Conservation (phyloP, 1,140 invertebrate species). For the Varroa destructor region DNA sequence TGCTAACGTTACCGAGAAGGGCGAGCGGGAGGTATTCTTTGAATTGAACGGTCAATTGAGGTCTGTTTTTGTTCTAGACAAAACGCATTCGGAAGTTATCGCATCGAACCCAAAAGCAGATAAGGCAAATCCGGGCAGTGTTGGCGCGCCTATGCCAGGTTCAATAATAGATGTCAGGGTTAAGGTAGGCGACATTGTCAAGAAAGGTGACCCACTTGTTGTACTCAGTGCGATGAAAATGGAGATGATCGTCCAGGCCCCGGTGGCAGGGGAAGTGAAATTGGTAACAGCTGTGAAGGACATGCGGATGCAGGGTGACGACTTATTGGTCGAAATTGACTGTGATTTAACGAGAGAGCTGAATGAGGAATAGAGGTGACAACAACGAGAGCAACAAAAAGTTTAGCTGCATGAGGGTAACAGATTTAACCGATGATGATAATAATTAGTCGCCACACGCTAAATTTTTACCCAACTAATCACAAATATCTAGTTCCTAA, state of each 20-base stretch:
- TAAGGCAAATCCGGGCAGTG: slow-evolving; percentile 69
- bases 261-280: slow-evolving; percentile 67
- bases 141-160: slow-evolving; percentile 97
- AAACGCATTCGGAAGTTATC: slow-evolving; percentile 76
- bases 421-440: no score
- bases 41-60: slow-evolving; percentile 93
- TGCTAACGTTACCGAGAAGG: slow-evolving; percentile 73
- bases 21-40: slow-evolving; percentile 94
- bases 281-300: slow-evolving; percentile 60
- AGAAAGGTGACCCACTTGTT: slow-evolving; percentile 79
- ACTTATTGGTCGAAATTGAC: slow-evolving; percentile 56
- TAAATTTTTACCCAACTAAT: no score
- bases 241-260: slow-evolving; percentile 97
- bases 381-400: no score
- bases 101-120: slow-evolving; percentile 87
- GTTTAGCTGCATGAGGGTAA: no score
- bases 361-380: no score
- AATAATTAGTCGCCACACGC: no score
- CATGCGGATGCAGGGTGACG: slow-evolving; percentile 89
- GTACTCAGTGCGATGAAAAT: slow-evolving; percentile 99
- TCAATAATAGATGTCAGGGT: slow-evolving; percentile 68
- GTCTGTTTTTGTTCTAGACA: slow-evolving; percentile 83
- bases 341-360: no score
- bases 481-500: no score
- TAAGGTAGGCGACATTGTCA: slow-evolving; percentile 66